These are phyloP conservation scores for Umimayanthus chanpuru DNA, from an alignment of 92 coral and sea anemone species.

Conservation along the genomic window DNA sequence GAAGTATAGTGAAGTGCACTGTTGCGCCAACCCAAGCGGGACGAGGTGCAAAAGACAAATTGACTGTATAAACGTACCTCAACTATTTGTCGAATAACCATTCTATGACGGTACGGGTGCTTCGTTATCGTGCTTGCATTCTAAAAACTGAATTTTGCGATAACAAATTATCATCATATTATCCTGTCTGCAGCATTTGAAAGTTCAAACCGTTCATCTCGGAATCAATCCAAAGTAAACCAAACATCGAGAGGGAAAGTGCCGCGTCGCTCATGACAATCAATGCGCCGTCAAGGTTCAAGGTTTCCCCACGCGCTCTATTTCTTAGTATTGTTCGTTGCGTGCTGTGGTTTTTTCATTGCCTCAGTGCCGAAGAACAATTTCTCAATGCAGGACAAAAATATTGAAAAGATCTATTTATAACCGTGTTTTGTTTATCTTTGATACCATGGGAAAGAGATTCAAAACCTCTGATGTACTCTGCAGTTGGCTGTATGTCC, in stretches of 20 bases:
- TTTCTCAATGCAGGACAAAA: background rate
- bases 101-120: background rate
- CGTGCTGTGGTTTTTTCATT: background rate
- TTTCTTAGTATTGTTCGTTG: too few species aligned
- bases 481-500: background rate
- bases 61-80: background rate
- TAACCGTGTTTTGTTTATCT: background rate
- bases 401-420: background rate
- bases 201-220: background rate
- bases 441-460: background rate
- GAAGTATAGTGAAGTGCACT: background rate
- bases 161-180: background rate
- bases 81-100: background rate
- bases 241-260: background rate
- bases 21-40: background rate
- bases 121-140: background rate
- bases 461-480: background rate
- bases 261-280: background rate
- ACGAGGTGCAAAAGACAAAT: background rate
- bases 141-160: background rate
- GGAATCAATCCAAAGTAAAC: background rate
- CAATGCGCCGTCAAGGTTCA: background rate
- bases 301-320: too few species aligned
- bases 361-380: constrained; percentile 12
- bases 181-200: background rate